These are phyloP conservation scores for Sprattus sprattus DNA, from an alignment of 2,113 vertebrate genomes.

Conservation along the genomic window DNA sequence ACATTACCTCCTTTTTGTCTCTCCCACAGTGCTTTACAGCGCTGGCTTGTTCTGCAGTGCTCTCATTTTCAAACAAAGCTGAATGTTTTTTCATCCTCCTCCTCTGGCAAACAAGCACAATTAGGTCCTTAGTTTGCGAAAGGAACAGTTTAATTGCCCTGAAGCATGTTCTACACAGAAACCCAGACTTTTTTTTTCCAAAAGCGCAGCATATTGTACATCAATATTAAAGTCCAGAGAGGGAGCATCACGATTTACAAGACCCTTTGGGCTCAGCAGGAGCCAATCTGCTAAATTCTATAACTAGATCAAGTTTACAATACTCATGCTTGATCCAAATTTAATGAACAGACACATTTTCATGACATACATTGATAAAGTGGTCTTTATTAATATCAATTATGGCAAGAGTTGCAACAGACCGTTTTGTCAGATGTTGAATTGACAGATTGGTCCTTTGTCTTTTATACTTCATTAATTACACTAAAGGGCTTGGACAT, in stretches of 20 bases:
- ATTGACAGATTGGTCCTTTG: not conserved
- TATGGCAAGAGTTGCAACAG: slow-evolving; percentile 8
- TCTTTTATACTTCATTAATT: slow-evolving; percentile 5
- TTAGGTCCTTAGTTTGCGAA: slow-evolving; percentile 3
- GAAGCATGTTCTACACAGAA: slow-evolving; percentile 9
- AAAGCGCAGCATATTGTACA: slow-evolving; percentile 9
- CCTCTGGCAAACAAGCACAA: slow-evolving; percentile 6
- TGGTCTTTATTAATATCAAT: slow-evolving; percentile 11
- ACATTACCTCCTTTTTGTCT: not conserved
- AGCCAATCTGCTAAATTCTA: not conserved
- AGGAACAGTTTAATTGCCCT: slow-evolving; percentile 13
- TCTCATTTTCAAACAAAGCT: not conserved
- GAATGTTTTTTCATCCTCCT: not conserved
- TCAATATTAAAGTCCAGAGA: slow-evolving; percentile 7
- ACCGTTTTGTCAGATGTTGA: slow-evolving; percentile 1
- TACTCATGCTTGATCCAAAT: not conserved
- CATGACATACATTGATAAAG: not conserved
- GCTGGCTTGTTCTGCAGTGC: not conserved
- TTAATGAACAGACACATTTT: not conserved
- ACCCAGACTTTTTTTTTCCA: not conserved
- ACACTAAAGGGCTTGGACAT: slow-evolving; percentile 4
- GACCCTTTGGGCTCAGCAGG: not conserved
- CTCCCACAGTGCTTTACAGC: not conserved
- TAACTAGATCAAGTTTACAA: not conserved
- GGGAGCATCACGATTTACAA: not conserved